These are phyloP conservation scores for Epistrophe eligans DNA, from an alignment of 2,888 invertebrate species.

Conservation along the genomic window DNA sequence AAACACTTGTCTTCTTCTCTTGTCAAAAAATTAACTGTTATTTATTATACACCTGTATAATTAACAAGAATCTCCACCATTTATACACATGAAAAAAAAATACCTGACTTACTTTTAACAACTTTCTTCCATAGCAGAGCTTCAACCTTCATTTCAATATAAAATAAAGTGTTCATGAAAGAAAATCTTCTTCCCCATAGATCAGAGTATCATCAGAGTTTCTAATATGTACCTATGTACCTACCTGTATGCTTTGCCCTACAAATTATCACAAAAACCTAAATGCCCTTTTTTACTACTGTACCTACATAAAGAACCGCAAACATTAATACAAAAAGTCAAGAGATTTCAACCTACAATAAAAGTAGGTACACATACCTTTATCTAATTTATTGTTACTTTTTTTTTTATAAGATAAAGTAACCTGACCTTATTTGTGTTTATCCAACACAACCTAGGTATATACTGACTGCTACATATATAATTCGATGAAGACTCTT, in stretches of 20 bases:
- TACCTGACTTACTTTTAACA: background rate
- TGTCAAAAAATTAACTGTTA: no score
- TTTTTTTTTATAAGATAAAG: background rate
- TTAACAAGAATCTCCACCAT: background rate
- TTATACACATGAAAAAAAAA: background rate
- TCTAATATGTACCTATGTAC: background rate
- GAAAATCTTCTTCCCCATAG: background rate
- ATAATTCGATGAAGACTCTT: background rate
- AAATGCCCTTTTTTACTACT: background rate
- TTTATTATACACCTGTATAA: no score
- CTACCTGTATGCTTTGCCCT: background rate
- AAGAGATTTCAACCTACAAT: constrained; percentile 5
- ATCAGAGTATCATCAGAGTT: background rate
- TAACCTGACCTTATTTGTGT: constrained; percentile 27
- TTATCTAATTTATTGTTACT: background rate
- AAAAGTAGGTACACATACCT: background rate
- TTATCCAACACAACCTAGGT: background rate
- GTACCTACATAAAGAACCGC: background rate
- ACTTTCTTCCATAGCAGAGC: background rate
- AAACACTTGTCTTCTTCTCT: no score
- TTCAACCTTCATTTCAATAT: background rate
- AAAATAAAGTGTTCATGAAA: background rate
- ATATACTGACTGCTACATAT: background rate
- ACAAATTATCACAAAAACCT: background rate
- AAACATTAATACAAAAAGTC: background rate